Percentiles rank a stretch among this genome's conserved stretches.
These are phyloP conservation scores for Diadromus collaris DNA, from an alignment of 2,888 invertebrate species.

Conservation along the genomic window DNA sequence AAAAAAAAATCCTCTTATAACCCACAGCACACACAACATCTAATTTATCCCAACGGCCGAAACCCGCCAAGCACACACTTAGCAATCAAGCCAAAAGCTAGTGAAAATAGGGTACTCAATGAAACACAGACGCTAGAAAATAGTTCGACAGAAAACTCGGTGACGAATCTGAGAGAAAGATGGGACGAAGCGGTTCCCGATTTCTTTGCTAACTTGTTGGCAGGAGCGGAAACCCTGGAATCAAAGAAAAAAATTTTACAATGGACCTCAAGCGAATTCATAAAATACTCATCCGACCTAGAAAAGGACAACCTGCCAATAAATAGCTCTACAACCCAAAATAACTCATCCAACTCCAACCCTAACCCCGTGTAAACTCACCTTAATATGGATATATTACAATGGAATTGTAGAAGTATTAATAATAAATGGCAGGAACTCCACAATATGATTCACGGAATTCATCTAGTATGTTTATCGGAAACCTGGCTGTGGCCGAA, in stretches of 20 bases:
- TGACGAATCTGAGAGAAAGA: background rate
- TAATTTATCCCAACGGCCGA: background rate
- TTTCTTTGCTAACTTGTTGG: background rate
- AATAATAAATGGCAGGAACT: slow-evolving; percentile 12
- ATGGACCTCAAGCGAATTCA: background rate
- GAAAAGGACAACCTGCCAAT: background rate
- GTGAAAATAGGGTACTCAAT: background rate
- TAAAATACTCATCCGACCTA: background rate
- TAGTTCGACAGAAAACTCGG: background rate
- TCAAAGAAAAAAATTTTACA: background rate
- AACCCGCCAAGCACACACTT: background rate
- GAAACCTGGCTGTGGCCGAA: background rate
- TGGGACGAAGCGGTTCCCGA: background rate
- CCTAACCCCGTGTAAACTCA: background rate
- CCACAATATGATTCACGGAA: background rate
- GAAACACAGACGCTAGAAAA: background rate
- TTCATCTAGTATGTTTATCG: background rate
- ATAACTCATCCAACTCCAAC: background rate
- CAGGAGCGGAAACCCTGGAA: background rate
- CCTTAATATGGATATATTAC: slow-evolving; percentile 11
- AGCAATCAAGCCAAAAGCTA: background rate
- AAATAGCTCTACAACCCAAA: background rate
- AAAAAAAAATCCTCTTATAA: background rate
- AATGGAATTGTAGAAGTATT: too few relatives aligned
- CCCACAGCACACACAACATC: background rate